phyloP scores from a whole-genome alignment of 2,113 vertebrate genomes.

The Scolopax mira region DNA sequence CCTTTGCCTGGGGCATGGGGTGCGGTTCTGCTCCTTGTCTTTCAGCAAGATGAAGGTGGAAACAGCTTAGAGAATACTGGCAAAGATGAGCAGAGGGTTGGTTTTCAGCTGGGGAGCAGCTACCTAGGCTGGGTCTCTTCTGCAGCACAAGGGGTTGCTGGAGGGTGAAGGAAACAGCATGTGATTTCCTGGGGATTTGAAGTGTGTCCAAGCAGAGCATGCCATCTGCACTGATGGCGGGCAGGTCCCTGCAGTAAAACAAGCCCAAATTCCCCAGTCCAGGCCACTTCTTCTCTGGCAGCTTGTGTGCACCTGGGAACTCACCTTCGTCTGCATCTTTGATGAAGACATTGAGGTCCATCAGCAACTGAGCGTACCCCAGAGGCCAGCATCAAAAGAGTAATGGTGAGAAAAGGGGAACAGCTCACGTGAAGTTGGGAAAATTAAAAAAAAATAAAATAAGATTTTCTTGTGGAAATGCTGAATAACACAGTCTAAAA shows the following conservation, averaged over 20 bases:
- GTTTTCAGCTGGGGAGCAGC: neutral
- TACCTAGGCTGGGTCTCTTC: neutral
- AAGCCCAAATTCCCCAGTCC: neutral
- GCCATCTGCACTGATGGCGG: neutral
- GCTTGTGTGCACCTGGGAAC: rapidly evolving
- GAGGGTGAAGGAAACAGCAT: neutral
- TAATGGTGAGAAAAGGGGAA: neutral
- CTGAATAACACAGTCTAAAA: neutral
- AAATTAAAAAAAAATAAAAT: neutral
- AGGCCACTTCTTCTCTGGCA: neutral
- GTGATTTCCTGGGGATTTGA: neutral
- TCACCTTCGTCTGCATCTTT: neutral
- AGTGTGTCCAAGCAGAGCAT: rapidly evolving
- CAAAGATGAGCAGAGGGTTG: neutral
- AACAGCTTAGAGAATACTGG: neutral
- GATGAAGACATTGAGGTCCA: neutral
- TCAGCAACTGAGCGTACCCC: rapidly evolving
- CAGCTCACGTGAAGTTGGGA: neutral
- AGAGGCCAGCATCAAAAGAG: neutral
- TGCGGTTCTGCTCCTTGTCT: neutral
- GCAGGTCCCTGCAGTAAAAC: neutral
- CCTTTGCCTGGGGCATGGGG: rapidly evolving
- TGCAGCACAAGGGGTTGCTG: neutral
- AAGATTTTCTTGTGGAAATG: neutral
- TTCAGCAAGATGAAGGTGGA: neutral